Percentiles rank a stretch among this genome's conserved stretches.
These are phyloP conservation scores for Anoura caudifer DNA, from an alignment of 2,113 vertebrate species.

Conservation along the genomic window DNA sequence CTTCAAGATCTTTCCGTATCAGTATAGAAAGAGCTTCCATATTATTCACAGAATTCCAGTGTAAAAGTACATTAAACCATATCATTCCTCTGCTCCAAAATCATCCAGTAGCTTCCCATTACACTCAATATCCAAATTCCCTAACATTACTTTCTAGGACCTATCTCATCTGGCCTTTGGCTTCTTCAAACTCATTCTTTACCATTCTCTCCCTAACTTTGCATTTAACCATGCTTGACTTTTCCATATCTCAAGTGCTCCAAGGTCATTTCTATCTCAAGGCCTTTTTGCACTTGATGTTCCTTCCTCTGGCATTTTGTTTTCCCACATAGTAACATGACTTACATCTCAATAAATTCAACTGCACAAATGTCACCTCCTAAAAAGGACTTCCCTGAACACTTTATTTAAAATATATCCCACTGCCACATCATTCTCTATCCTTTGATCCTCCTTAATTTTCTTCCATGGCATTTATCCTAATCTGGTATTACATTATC, in stretches of 20 bases:
- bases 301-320: background rate
- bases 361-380: background rate
- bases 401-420: background rate
- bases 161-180: background rate
- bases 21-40: background rate
- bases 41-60: background rate
- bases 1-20: background rate
- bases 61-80: background rate
- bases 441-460: background rate
- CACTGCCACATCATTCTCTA: background rate
- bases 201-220: background rate
- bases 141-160: background rate
- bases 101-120: background rate
- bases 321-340: background rate
- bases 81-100: background rate
- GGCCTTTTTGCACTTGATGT: background rate
- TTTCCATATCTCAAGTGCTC: conserved; percentile 18
- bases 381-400: background rate
- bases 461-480: background rate
- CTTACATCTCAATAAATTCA: background rate
- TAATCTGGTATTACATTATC: background rate
- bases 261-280: background rate
- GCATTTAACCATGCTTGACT: background rate
- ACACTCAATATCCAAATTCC: background rate
- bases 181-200: background rate